Conservation (phyloP, 2,113 vertebrate species). For the Nematolebias whitei region DNA sequence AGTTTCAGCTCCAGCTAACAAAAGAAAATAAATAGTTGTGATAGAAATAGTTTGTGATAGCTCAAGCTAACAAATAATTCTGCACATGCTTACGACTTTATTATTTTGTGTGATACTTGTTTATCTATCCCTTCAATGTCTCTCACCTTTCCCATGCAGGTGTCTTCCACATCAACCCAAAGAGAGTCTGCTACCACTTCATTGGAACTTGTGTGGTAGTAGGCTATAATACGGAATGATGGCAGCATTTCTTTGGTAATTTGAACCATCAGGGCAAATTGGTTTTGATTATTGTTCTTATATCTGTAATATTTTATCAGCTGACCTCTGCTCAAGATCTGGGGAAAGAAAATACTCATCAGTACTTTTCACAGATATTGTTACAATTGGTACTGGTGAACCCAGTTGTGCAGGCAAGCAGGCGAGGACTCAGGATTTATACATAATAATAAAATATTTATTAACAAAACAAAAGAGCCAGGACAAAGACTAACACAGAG, state of each 20-base stretch:
- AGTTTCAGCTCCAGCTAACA: constrained; percentile 65
- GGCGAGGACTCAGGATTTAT: no score
- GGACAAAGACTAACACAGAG: no score
- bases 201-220: constrained; percentile 57
- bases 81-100: not conserved
- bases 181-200: constrained; percentile 82
- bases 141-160: constrained; percentile 78
- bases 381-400: no score
- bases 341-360: not conserved
- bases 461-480: no score
- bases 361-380: not conserved
- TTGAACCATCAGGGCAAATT: constrained; percentile 19
- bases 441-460: no score
- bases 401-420: no score
- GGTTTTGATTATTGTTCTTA: constrained; percentile 1
- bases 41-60: not conserved
- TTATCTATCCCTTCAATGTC: not conserved
- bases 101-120: not conserved
- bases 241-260: constrained; percentile 73
- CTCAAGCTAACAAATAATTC: not conserved
- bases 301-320: constrained; percentile 54
- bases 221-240: constrained; percentile 78
- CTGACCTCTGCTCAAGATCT: constrained; percentile 78
- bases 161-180: constrained; percentile 75
- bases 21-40: no score